A percentile compares a stretch with the other conserved stretches of the same genome.
Evolutionary conservation across 2,797 vertebrate species (phyloP).

Genomic region (Melanotaenia maccullochi): DNA sequence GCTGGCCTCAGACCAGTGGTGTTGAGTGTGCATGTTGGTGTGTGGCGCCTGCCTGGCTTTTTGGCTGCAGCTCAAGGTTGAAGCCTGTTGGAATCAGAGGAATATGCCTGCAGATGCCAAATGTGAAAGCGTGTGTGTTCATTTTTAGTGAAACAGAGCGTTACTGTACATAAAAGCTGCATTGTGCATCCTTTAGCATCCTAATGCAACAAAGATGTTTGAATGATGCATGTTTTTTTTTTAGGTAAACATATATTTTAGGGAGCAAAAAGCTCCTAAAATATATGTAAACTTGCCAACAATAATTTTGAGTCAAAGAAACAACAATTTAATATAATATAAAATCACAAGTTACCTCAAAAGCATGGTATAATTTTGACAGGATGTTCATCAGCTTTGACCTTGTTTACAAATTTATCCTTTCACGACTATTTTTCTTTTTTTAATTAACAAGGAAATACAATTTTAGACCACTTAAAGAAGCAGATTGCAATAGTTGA

Average conservation of each 20-base stretch:
- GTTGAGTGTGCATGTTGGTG: slow-evolving; percentile 36
- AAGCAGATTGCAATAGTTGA: neutral
- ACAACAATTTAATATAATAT: slow-evolving; percentile 17
- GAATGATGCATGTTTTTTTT: neutral
- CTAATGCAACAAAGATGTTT: neutral
- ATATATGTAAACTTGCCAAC: neutral
- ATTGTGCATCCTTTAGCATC: slow-evolving; percentile 5
- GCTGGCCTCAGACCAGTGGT: slow-evolving; percentile 56
- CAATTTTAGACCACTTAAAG: neutral
- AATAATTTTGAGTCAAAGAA: slow-evolving; percentile 20
- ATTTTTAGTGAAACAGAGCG: slow-evolving; percentile 27
- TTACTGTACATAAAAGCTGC: slow-evolving; percentile 13
- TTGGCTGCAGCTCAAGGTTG: slow-evolving; percentile 60
- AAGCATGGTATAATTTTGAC: neutral
- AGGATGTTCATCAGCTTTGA: slow-evolving; percentile 9
- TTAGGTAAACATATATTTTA: neutral
- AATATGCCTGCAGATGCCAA: slow-evolving; percentile 52
- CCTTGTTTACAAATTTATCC: neutral
- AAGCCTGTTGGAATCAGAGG: slow-evolving; percentile 55
- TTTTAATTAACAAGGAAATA: neutral
- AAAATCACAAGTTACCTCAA: neutral
- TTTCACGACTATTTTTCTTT: neutral
- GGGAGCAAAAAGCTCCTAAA: slow-evolving; percentile 2
- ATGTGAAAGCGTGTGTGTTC: slow-evolving; percentile 32
- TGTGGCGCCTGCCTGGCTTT: slow-evolving; percentile 64